Percentiles rank a stretch among this genome's conserved stretches.
phyloP scores from a whole-genome alignment of 1,140 invertebrate genomes.

The Lordiphosa stackelbergi region DNA sequence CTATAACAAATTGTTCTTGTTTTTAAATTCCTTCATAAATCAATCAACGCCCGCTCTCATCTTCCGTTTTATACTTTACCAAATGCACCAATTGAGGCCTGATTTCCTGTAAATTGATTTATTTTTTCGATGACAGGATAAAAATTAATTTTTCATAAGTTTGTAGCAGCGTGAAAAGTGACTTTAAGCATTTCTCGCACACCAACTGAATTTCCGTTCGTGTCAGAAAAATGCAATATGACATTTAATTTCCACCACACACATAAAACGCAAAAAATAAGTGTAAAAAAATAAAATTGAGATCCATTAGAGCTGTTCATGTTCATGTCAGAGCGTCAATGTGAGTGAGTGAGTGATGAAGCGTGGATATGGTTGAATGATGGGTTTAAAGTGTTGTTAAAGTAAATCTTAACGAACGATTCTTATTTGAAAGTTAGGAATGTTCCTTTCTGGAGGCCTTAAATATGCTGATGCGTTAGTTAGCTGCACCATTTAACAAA shows the following conservation, averaged over 20 bases:
- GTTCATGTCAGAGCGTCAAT: constrained; percentile 11
- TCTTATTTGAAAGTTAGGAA: no score
- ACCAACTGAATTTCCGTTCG: constrained; percentile 7
- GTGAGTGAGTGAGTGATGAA: constrained; percentile 10
- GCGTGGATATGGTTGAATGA: no score
- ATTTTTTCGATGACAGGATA: neutral
- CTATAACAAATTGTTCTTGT: no score
- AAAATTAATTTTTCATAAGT: constrained; percentile 1
- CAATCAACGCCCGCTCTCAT: neutral
- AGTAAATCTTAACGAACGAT: no score
- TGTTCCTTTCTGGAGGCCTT: no score
- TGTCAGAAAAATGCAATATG: constrained; percentile 32
- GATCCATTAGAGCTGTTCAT: constrained; percentile 34
- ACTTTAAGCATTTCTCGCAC: neutral
- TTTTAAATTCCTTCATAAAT: neutral
- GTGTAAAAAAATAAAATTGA: constrained; percentile 16
- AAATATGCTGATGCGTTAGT: no score
- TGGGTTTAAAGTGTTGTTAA: no score
- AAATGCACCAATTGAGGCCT: no score
- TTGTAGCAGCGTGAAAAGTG: neutral
- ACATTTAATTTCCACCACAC: constrained; percentile 40
- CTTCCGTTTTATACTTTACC: neutral
- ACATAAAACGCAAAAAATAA: constrained; percentile 4
- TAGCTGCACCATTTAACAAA: no score
- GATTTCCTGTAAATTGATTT: constrained; percentile 5